Percentiles rank a stretch among this genome's conserved stretches.
Conservation (phyloP, 1,140 invertebrate species). For the Sipha flava region DNA sequence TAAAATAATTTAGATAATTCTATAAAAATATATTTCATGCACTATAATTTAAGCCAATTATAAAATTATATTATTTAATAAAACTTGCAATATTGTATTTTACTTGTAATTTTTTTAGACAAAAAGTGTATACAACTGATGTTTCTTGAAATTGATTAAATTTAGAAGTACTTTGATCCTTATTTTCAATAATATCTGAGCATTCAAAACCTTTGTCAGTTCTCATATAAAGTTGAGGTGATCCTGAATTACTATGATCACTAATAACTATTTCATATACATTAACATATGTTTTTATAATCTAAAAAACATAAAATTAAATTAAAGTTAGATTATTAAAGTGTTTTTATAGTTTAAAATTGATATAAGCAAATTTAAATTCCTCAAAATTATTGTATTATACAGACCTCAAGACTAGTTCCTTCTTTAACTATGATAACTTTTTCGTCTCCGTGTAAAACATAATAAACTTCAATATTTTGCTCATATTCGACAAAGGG, state of each 20-base stretch:
- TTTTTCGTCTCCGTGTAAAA: slow-evolving; percentile 17
- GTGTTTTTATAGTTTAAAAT: not conserved
- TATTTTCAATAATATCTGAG: not conserved
- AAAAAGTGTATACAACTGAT: not conserved
- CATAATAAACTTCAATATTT: not conserved
- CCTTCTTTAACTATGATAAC: slow-evolving; percentile 11
- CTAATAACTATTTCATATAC: not conserved
- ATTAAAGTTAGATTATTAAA: not conserved
- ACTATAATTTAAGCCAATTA: too few relatives aligned
- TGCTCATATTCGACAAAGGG: not conserved
- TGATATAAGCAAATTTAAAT: not conserved
- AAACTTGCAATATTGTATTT: not conserved
- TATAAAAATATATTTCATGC: too few relatives aligned
- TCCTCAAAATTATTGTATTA: not conserved
- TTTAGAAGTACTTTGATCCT: not conserved
- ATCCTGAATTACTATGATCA: not conserved
- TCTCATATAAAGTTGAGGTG: slow-evolving; percentile 3
- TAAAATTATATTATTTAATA: not conserved
- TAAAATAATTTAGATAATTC: too few relatives aligned
- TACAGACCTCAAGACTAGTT: not conserved
- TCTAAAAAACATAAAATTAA: not conserved
- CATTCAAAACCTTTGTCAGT: slow-evolving; percentile 6
- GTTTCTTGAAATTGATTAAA: not conserved
- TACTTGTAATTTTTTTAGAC: slow-evolving; percentile 19
- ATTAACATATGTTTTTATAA: slow-evolving; percentile 1